Percentiles rank a stretch among this genome's conserved stretches.
Conservation (phyloP, 2,888 invertebrate genomes). For the Amblyteles armatorius region DNA sequence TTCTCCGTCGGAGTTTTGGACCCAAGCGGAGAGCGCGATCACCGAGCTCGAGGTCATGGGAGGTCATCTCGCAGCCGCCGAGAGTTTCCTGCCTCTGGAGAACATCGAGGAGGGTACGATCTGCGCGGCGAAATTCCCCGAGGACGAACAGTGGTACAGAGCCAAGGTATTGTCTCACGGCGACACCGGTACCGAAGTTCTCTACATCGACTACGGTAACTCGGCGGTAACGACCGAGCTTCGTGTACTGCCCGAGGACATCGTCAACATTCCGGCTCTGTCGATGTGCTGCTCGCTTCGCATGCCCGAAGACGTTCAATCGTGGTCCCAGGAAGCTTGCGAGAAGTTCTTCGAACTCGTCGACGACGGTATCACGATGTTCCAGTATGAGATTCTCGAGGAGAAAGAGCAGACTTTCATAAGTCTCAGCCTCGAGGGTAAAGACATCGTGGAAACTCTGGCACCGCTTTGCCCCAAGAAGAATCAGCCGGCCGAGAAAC, state of each 20-base stretch:
- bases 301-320: constrained; percentile 86
- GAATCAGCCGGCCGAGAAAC: constrained; percentile 1
- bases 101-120: constrained; percentile 86
- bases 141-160: constrained; percentile 89
- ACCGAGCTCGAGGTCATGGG: constrained; percentile 87
- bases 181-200: constrained; percentile 87
- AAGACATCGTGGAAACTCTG: constrained; percentile 88
- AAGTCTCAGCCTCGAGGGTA: constrained; percentile 87
- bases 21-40: constrained; percentile 83
- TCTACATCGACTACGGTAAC: constrained; percentile 90
- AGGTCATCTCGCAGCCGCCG: constrained; percentile 86
- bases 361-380: constrained; percentile 89
- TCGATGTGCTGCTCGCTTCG: constrained; percentile 88
- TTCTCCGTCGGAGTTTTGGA: constrained; percentile 81
- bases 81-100: constrained; percentile 86
- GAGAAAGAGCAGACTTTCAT: constrained; percentile 89
- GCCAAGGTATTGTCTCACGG: constrained; percentile 87
- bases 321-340: constrained; percentile 89
- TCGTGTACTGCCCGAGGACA: constrained; percentile 87
- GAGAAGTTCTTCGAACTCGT: constrained; percentile 89
- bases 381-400: constrained; percentile 89
- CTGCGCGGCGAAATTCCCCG: constrained; percentile 89
- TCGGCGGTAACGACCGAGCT: constrained; percentile 86
- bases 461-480: constrained; percentile 84
- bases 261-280: constrained; percentile 87